Evolutionary conservation across 2,797 vertebrate genomes (phyloP), one percentile per base, ranked within the genome.

Genomic region (Pogonophryne albipinna): DNA sequence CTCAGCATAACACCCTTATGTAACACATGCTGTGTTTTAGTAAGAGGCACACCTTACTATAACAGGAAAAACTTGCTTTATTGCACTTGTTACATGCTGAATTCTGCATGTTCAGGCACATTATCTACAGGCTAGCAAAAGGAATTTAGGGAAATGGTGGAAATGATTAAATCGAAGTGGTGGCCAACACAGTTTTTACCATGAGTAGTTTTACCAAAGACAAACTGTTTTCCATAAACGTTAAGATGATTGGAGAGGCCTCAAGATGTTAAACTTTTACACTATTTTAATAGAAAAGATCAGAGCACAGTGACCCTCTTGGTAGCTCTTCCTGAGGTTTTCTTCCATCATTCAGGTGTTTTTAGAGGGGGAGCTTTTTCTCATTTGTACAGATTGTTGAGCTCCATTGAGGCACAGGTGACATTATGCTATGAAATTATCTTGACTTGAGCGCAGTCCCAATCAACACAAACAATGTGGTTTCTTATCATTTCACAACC

Each of bases 51-150:
- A 63, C 63, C 58, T 76, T 51, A 38, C 34, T 38, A 9, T 38
- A 8, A 66, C 50, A 31, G 41, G 56, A 66, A 77, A 49, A 77
- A 66, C 44, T 2, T 64, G 44, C 17, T 76, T 14, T 13, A 10
- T 7, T 44, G n/a, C 17, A 63, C 15, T 62, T 15, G 16, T 69
- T 49, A 50, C 4, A n/a, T 56, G 31, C 44, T 49, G 58, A 52
- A 67, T 63, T 53, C 1, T 2, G 12, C 67, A 62, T 17, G 63
- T 72, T 53, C 10, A 7, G 20, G 49, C 70, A 63, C 51, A 64
- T 76, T 68, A 34, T 19, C 27, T 38, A 2, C 17, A 44, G 13
- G 34, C 15, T 53, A 20, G 20, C 41, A 57, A 62, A 49, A 13
- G 1, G 34, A 50, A 23, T 50, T 50, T 20, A 44, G 15, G n/a